phyloP scores from a whole-genome alignment of 2,113 vertebrate genomes.

The Pantherophis guttatus region DNA sequence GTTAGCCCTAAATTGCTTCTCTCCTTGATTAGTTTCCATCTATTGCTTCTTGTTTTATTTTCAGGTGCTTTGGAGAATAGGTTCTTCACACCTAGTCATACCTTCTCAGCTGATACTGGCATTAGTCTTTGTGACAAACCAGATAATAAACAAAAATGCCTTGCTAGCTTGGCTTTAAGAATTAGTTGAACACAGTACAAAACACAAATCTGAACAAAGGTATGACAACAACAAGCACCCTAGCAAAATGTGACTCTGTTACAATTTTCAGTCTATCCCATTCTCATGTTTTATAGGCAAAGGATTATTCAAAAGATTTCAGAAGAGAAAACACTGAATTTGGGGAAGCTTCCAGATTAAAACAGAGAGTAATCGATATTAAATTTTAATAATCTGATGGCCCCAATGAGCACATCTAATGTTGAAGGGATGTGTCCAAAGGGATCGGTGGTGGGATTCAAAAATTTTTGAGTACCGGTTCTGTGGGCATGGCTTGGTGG shows the following conservation, averaged over 20 bases:
- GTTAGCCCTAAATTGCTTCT: too few relatives aligned
- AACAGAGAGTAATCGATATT: neutral
- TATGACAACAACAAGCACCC: constrained; percentile 4
- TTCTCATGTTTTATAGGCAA: neutral
- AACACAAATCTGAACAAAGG: neutral
- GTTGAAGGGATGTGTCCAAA: neutral
- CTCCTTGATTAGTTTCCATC: too few relatives aligned
- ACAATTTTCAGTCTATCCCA: constrained; percentile 12
- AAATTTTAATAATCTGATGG: neutral
- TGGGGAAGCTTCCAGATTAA: neutral
- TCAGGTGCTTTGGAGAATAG: neutral
- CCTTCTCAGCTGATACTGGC: neutral
- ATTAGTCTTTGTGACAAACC: neutral
- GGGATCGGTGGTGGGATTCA: too few relatives aligned
- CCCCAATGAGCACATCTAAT: neutral
- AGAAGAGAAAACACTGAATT: neutral
- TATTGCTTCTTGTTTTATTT: neutral
- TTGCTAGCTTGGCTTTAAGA: neutral
- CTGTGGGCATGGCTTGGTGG: too few relatives aligned
- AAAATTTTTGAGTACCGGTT: too few relatives aligned
- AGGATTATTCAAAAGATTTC: neutral
- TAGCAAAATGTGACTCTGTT: constrained; percentile 25
- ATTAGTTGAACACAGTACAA: neutral
- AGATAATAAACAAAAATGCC: neutral
- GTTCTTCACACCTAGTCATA: neutral